Base-by-base conservation (phyloP, 2,888 invertebrate species). In the Cosmopolites sordidus region DNA sequence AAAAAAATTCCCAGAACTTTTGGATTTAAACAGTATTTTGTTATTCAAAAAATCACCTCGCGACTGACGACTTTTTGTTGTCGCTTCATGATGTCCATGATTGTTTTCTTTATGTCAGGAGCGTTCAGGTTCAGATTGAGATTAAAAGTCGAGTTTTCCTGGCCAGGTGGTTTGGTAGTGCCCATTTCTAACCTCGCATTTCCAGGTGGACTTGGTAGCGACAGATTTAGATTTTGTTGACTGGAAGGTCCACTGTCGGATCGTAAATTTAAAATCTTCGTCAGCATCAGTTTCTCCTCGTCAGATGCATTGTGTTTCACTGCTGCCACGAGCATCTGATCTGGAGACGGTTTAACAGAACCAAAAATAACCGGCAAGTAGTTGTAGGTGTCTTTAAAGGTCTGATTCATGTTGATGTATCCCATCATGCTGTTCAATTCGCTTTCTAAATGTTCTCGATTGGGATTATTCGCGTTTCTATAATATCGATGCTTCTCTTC, bases 331-430 rank as follows among this genome's bases (percentile, higher is more conserved):
- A 51, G 15, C 16, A 43, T 14, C 43, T 46, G 46, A 12, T 43
- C 30, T n/a, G 48, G 48, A 17, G 43, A 50, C 16, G 58, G 54
- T 15, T 18, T 39, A 3, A 61, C 52, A 12, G 62, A 58, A 1
- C 58, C 61, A 46, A 63, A 64, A 22, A 63, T n/a, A 17, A 64
- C 44, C 1, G 64, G 64, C 9, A 62, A 58, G 37, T 58, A 62
- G 9, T 61, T 63, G 22, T 54, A 62, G 3, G 49, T 52, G 16
- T 60, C 58, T 29, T 57, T 47, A 44, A 62, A 62, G 6, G 56
- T 55, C 49, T 58, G 59, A 45, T 62, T 62, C 46, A 54, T 60
- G 30, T 52, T 48, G 12, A 63, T 58, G 42, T 58, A 62, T 41
- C 54, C 58, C 6, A 59, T 44, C 16, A 64, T 62, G 18, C 52